These are phyloP conservation scores for Sebastes flavidus DNA, from an alignment of 2,797 vertebrate species.

Conservation along the genomic window DNA sequence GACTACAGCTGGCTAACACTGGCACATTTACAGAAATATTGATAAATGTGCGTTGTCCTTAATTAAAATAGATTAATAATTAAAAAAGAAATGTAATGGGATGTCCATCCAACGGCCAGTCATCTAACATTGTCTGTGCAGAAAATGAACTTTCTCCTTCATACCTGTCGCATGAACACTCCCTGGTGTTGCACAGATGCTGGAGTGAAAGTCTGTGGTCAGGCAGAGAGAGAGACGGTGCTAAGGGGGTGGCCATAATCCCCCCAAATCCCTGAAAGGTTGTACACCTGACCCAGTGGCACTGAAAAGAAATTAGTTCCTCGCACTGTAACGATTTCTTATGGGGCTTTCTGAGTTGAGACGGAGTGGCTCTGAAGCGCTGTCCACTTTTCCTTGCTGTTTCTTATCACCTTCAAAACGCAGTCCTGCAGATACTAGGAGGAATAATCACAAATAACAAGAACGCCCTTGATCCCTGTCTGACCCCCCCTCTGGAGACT, in stretches of 20 bases:
- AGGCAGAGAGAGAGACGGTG: slow-evolving; percentile 43
- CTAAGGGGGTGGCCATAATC: slow-evolving; percentile 69
- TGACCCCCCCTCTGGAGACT: slow-evolving; percentile 54
- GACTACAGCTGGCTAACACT: not conserved
- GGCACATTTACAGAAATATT: not conserved
- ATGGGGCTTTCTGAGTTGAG: slow-evolving; percentile 49
- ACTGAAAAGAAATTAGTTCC: slow-evolving; percentile 76
- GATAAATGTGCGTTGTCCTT: not conserved
- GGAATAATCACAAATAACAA: slow-evolving; percentile 78
- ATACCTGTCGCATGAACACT: not conserved
- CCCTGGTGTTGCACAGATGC: slow-evolving; percentile 16
- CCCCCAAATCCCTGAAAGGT: slow-evolving; percentile 71
- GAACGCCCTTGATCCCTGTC: slow-evolving; percentile 74
- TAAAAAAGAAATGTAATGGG: not conserved
- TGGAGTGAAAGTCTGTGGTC: slow-evolving; percentile 48
- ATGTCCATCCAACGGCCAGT: not conserved
- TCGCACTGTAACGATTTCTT: slow-evolving; percentile 63
- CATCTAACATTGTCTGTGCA: not conserved
- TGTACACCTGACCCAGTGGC: slow-evolving; percentile 72
- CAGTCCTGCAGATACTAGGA: slow-evolving; percentile 58
- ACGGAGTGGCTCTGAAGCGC: slow-evolving; percentile 49
- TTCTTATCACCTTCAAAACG: slow-evolving; percentile 62
- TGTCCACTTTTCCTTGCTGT: slow-evolving; percentile 41
- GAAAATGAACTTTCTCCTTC: not conserved
- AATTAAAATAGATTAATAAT: not conserved